Base-by-base conservation (phyloP, 2,797 vertebrate genomes). In the Ciconia nigra region DNA sequence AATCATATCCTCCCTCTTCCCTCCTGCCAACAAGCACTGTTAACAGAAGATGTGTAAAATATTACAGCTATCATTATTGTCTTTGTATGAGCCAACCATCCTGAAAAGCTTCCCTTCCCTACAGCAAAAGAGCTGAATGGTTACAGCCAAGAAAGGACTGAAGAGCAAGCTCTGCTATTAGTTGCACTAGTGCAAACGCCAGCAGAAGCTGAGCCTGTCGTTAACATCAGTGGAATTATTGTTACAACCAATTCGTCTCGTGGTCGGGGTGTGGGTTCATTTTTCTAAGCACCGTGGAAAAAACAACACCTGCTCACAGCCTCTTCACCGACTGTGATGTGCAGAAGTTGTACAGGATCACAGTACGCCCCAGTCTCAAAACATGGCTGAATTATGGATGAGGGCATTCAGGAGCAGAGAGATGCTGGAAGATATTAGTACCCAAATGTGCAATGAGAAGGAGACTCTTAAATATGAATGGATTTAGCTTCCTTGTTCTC, bases 41-140 rank as follows among this genome's bases (percentile, higher is more conserved):
- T 82, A 89, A 44, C 42, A 62, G 47, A 79, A 90, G 86, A 63
- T 2, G 2, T 42, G 55, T 92, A 82, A 95, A 96, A 91, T 92
- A 87, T 80, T 67, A 84, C 3, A 2, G 73, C n/a, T 84, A 33
- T 89, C 70, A 42, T 72, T 82, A 74, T 28, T 87, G 41, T 51
- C 39, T 81, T 79, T 90, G 51, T 49, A 52, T 16, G 20, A 93
- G 88, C 41, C 91, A 96, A 37, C 41, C 62, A 58, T 26, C 71
- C 86, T 51, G 47, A 91, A 89, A 65, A 67, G n/a, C 42, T 83
- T 90, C 49, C 57, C 59, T 95, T 92, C 78, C 85, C 74, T 77
- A 33, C 70, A 96, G 86, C 80, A 89, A 67, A 18, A 42, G 14
- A 83, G 29, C 5, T 4, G 76, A 80, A 57, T 16, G 62, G 39